These are phyloP conservation scores for Trisateles emortualis DNA, from an alignment of 2,888 invertebrate species.

Conservation along the genomic window DNA sequence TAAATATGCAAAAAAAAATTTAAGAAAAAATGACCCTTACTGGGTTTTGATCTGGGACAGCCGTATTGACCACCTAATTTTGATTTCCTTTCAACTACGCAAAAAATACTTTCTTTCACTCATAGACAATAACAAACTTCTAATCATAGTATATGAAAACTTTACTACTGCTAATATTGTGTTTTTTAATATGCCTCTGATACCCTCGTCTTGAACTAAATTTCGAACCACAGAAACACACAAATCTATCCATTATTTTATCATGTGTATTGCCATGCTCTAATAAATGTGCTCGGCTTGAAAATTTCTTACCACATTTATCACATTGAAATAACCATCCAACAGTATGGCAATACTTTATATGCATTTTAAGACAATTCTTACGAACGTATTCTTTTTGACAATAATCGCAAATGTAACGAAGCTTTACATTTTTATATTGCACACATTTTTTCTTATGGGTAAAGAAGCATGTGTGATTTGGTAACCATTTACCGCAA, in stretches of 20 bases:
- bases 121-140: too few species aligned
- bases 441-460: slow-evolving; percentile 49
- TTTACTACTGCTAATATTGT: slow-evolving; percentile 16
- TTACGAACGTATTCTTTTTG: slow-evolving; percentile 49
- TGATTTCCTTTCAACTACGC: too few species aligned
- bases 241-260: slow-evolving; percentile 52
- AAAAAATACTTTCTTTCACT: too few species aligned
- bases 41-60: too few species aligned
- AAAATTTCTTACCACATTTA: slow-evolving; percentile 60
- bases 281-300: slow-evolving; percentile 45
- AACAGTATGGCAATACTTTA: slow-evolving; percentile 48
- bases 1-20: too few species aligned
- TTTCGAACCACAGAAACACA: slow-evolving; percentile 57
- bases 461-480: slow-evolving; percentile 51
- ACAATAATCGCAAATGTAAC: slow-evolving; percentile 65
- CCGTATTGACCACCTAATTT: too few species aligned
- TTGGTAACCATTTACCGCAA: slow-evolving; percentile 55
- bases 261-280: slow-evolving; percentile 64
- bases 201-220: slow-evolving; percentile 61
- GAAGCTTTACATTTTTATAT: slow-evolving; percentile 8
- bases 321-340: slow-evolving; percentile 55
- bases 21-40: too few species aligned
- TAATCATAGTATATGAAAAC: too few species aligned
- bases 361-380: slow-evolving; percentile 51
- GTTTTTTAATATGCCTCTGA: slow-evolving; percentile 53